phyloP scores from a whole-genome alignment of 2,113 vertebrate genomes.

The Silurus glanis region DNA sequence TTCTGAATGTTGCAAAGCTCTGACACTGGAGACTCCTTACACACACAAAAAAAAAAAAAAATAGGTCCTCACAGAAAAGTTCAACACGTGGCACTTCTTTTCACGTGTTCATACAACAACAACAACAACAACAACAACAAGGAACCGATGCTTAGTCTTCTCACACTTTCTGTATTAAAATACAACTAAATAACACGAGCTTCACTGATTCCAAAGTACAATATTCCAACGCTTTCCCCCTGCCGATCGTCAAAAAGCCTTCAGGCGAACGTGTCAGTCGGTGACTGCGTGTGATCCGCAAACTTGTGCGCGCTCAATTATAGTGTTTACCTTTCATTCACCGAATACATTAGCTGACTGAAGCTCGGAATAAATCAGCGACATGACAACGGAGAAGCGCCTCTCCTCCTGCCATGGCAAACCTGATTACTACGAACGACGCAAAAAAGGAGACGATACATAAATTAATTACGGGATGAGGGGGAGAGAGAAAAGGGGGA shows the following conservation, averaged over 20 bases:
- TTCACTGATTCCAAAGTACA: neutral
- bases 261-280: neutral
- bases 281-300: neutral
- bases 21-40: neutral
- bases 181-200: neutral
- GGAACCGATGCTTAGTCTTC: neutral
- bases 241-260: constrained; percentile 17
- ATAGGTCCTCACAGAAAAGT: too few relatives aligned
- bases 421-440: constrained; percentile 70
- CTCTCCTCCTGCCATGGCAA: constrained; percentile 69
- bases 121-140: neutral
- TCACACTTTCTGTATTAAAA: neutral
- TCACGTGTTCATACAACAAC: too few relatives aligned
- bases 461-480: constrained; percentile 79
- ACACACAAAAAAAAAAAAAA: neutral
- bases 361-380: constrained; percentile 67
- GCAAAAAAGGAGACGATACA: constrained; percentile 65
- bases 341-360: constrained; percentile 72
- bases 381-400: constrained; percentile 71
- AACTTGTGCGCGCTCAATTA: constrained; percentile 55
- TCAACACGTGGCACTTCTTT: too few relatives aligned
- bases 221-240: neutral
- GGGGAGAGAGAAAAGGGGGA: neutral
- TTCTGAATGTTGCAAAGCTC: neutral
- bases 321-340: constrained; percentile 71